Evolutionary conservation across 1,140 invertebrate species (phyloP), one percentile per base, ranked within the genome.

Genomic region (Mesaphorura yosii): DNA sequence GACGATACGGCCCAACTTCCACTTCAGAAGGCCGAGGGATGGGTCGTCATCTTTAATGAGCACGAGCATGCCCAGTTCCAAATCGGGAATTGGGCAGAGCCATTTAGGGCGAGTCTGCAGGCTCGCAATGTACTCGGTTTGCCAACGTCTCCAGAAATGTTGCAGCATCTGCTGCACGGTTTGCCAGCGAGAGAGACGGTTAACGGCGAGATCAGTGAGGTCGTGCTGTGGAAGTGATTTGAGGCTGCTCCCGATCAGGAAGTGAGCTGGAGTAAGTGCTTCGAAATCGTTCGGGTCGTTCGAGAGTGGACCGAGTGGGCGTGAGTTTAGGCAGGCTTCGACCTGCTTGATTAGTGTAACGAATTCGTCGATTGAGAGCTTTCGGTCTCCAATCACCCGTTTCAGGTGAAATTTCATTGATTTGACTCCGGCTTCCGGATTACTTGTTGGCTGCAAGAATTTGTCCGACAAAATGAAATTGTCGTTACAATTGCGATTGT

Each of bases 361-460:
- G 6, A 66, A 56, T 55, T 64, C 56, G 53, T 68, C 64, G 29
- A 37, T 12, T n/a, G 34, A 12, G 12, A 37, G 34, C 12, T 12
- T 37, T n/a, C 28, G 7, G 53, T 42, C 22, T 7, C 55, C 37
- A 6, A 65, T 37, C 17, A 67, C 45, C 23, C 57, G 58, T 25
- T 48, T 51, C 7, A 66, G 41, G 22, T 65, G 63, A 12, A 42
- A 41, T 55, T 69, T 69, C 10, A 60, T 57, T 1, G 62, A 60
- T 57, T 67, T 68, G 6, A 69, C 58, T 19, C 55, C 64, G 4
- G 62, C 60, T 59, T 70, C 67, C 59, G n/a, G n/a, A n/a, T n/a
- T n/a, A n/a, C n/a, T n/a, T n/a, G n/a, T n/a, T n/a, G n/a, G n/a
- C n/a, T n/a, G n/a, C n/a, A n/a, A n/a, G n/a, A n/a, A n/a, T n/a